Conservation (phyloP, 2,888 invertebrate species). For the Rhagonycha lutea region DNA sequence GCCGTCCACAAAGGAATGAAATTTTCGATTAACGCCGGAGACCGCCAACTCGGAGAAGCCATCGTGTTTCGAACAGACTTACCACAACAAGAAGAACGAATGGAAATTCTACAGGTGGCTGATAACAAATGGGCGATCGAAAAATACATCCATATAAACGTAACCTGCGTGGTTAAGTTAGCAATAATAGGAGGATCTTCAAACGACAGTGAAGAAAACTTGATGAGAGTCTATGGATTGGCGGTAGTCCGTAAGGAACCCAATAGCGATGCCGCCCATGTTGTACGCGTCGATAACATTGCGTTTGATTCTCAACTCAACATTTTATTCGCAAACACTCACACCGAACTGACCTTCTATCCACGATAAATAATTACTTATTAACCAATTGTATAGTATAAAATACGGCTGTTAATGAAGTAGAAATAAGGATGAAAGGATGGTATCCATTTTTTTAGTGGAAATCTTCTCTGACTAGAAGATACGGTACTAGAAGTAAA, state of each 20-base stretch:
- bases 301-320: conserved; percentile 72
- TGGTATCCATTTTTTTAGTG: not conserved
- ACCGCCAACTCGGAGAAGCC: conserved; percentile 67
- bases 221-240: conserved; percentile 71
- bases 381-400: conserved; percentile 1
- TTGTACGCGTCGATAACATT: conserved; percentile 67
- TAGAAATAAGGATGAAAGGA: not conserved
- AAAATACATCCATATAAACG: conserved; percentile 70
- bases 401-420: not conserved
- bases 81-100: conserved; percentile 69
- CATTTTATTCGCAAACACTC: conserved; percentile 66
- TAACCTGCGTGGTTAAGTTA: conserved; percentile 68
- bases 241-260: conserved; percentile 68
- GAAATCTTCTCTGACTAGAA: not conserved
- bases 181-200: conserved; percentile 63
- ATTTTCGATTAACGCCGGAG: conserved; percentile 63
- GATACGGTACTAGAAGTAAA: not conserved
- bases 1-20: conserved; percentile 70
- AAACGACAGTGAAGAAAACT: conserved; percentile 62
- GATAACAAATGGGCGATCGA: conserved; percentile 57
- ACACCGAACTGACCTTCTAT: conserved; percentile 68
- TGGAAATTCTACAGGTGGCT: conserved; percentile 57
- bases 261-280: conserved; percentile 58
- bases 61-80: conserved; percentile 69
- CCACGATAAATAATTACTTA: conserved; percentile 45